Conservation (phyloP, 2,888 invertebrate species). For the Dasysyrphus tricinctus region DNA sequence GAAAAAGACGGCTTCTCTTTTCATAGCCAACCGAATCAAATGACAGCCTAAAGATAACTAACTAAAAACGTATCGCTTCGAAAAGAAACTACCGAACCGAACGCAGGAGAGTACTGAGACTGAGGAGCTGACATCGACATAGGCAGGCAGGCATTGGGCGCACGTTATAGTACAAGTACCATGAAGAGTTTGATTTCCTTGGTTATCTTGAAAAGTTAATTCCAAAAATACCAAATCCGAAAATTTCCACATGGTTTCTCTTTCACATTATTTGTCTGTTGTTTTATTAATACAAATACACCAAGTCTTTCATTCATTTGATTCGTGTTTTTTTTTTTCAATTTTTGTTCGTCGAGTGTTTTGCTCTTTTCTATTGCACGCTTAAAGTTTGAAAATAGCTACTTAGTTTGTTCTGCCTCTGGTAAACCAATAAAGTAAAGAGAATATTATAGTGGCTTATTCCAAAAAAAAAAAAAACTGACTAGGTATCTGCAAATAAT, state of each 20-base stretch:
- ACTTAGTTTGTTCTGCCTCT: background rate
- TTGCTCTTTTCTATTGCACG: slow-evolving; percentile 1
- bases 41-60: slow-evolving; percentile 82
- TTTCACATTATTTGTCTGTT: slow-evolving; percentile 43
- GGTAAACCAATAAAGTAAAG: background rate
- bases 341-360: background rate
- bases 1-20: slow-evolving; percentile 46
- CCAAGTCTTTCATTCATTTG: slow-evolving; percentile 41
- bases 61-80: slow-evolving; percentile 80
- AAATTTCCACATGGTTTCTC: slow-evolving; percentile 73
- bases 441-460: slow-evolving; percentile 3
- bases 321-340: slow-evolving; percentile 24
- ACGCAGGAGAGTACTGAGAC: slow-evolving; percentile 40
- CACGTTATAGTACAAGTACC: slow-evolving; percentile 45
- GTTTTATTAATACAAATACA: slow-evolving; percentile 31
- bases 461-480: background rate
- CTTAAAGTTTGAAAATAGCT: slow-evolving; percentile 23
- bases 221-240: slow-evolving; percentile 70
- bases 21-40: slow-evolving; percentile 80
- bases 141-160: slow-evolving; percentile 24
- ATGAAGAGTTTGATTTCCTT: slow-evolving; percentile 71
- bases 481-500: no score
- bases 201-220: slow-evolving; percentile 74
- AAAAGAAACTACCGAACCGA: slow-evolving; percentile 72
- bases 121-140: slow-evolving; percentile 21